Evolutionary conservation across 2,888 invertebrate genomes (phyloP), one percentile per base, ranked within the genome.

Genomic region (Glaucopsyche alexis): DNA sequence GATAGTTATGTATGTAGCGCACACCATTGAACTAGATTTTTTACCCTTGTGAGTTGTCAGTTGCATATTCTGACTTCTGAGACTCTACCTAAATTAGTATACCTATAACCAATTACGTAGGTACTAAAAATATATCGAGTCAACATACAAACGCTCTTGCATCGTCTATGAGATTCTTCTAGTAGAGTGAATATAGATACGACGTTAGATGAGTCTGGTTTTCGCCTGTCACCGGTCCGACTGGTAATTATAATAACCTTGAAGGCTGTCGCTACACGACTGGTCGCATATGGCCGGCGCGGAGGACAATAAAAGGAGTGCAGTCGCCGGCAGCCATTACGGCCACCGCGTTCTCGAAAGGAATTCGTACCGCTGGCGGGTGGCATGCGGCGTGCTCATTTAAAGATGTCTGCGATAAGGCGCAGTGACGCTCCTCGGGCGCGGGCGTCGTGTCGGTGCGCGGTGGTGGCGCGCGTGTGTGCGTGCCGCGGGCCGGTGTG

Each of bases 401-500:
- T 88, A 89, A 88, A 91, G 92, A 93, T 93, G 92, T 89, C 89
- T 87, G 86, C 91, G 91, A 93, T 93, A 92, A 92, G 89, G 89
- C 88, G 87, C 82, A 82, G 87, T 89, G 91, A 89, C 90, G 90
- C 87, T 90, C 86, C 83, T 87, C 88, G 89, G 86, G 88, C 87
- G 89, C 86, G 88, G 87, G 87, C 87, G 89, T 87, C 87, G 87
- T 86, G 86, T 86, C 83, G 84, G 67, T 71, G 73, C 71, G 72
- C 29, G 60, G 29, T 60, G 42, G 52, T 71, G 71, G 71, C 47
- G 60, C 16, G 71, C 47, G 13, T 72, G 72, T 67, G 72, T 72
- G 77, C 74, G 77, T 74, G 78, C 80, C 81, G 85, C 78, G 69
- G 19, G 67, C 47, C 67, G 67, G 67, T 67, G 67, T 83, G 82